These are phyloP conservation scores for Diarsia brunnea DNA, from an alignment of 2,888 invertebrate species.

Conservation along the genomic window DNA sequence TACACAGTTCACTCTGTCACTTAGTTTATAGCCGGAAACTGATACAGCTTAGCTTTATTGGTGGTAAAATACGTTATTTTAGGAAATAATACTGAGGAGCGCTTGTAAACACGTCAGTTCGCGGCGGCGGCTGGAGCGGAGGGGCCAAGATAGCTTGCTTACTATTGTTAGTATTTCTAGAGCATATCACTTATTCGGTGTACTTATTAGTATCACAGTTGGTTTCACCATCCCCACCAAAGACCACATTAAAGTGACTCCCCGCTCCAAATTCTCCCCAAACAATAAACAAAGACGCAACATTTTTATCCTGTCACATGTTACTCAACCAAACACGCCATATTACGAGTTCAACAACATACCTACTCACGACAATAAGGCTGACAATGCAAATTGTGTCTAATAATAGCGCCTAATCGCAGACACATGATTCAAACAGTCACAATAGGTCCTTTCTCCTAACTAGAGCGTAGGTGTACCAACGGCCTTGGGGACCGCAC, in stretches of 20 bases:
- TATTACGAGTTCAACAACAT: conserved; percentile 66
- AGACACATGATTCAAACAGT: conserved; percentile 77
- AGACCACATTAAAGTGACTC: conserved; percentile 32
- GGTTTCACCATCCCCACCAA: conserved; percentile 38
- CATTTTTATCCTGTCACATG: conserved; percentile 61
- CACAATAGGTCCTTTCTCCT: conserved; percentile 87
- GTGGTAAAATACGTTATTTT: too few relatives aligned
- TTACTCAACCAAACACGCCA: conserved; percentile 65
- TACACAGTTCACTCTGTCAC: too few relatives aligned
- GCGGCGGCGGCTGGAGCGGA: too few relatives aligned
- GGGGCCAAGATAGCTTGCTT: too few relatives aligned
- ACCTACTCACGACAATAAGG: conserved; percentile 66
- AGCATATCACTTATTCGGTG: not conserved
- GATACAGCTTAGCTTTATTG: too few relatives aligned
- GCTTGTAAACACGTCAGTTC: too few relatives aligned
- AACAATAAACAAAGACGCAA: conserved; percentile 59
- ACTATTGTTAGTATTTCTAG: not conserved
- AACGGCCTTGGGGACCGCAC: conserved; percentile 78
- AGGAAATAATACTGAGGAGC: too few relatives aligned
- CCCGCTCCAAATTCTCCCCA: conserved; percentile 54
- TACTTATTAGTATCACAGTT: not conserved
- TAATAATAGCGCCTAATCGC: conserved; percentile 78
- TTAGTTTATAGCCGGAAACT: too few relatives aligned
- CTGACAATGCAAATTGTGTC: conserved; percentile 75
- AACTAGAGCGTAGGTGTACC: conserved; percentile 84